Conservation (phyloP, 2,113 vertebrate species). For the Bos taurus region ARS-UCD2.0 NC_082638.1:4637001-4637500, state of each 20-base stretch:
- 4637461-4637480: neutral
- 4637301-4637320: neutral
- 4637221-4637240: neutral
- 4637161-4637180: neutral
- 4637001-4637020: neutral
- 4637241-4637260: neutral
- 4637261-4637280: neutral
- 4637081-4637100: neutral
- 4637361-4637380: neutral
- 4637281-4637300: neutral
- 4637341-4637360: neutral
- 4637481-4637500: neutral
- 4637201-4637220: neutral
- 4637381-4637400: neutral
- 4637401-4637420: fast-evolving
- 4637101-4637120: neutral
- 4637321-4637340: neutral
- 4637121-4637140: neutral
- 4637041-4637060: neutral
- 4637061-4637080: neutral
- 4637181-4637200: neutral
- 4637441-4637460: neutral
- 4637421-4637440: neutral
- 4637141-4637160: neutral
- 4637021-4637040: neutral